Base-by-base conservation (phyloP, 1,140 invertebrate genomes). In the Luehdorfia chinensis region DNA sequence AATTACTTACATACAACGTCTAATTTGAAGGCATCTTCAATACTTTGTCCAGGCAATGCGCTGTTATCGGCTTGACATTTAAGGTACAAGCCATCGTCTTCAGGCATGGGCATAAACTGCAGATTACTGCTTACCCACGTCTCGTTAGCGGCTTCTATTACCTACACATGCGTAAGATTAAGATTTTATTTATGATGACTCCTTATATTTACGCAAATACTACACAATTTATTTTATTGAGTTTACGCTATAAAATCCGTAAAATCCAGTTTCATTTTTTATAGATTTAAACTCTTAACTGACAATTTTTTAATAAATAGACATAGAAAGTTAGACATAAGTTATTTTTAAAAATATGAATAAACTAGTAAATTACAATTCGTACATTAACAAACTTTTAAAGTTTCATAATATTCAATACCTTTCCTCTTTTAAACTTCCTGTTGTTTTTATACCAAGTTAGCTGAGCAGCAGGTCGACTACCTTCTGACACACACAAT, bases 1-100 rank as follows among this genome's bases (percentile, higher is more conserved):
- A n/a, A n/a, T 15, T 55, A 94, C 94, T 95, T 89, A 96, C 95
- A 96, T 47, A 95, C 93, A 62, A 97, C 93, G 79, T 96, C 94
- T 44, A 97, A 85, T 57, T 90, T 90, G 71, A 95, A 92, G 23
- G 90, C 90, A 71, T 96, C 94, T 67, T 96, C 94, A 25, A 96
- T 87, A 47, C 89, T 91, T 34, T 92, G 90, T 27, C 90, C 90
- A 18, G 90, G 89, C 18, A 96, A 87, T 16, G 89, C 89, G 6
- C 92, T 93, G 88, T 97, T 97, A 69, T 94, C 92, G 0, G 94
- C 95, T 55, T 93, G 91, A 75, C 95, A 97, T 67, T 94, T 95
- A 34, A 97, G 89, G 49, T 91, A 89, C 15, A 92, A 93, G 1
- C 92, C 92, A 69, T 96, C 93, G 76, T 97, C 95, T 60, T 95